Evolutionary conservation across 2,888 invertebrate species (phyloP), one percentile per base, ranked within the genome.

Genomic region (Napeogenes inachia): DNA sequence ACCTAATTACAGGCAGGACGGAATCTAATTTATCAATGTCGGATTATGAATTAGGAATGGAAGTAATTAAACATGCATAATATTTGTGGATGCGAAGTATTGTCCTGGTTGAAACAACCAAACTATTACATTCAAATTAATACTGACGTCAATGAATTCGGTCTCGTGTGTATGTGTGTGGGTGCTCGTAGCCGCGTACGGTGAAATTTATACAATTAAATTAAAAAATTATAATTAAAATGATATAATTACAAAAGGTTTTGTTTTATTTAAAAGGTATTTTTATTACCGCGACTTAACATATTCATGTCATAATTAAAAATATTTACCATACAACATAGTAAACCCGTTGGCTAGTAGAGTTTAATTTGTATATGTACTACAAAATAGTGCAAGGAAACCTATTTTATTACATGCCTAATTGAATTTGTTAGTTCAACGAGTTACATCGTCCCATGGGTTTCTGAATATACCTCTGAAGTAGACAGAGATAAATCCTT

Each of bases 21-120:
- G 80, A 74, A 79, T 82, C 83, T 84, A 83, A 89, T 90, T 87
- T 87, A 87, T 89, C 88, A 89, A 80, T 87, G 89, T 89, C 89
- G 81, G 88, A 88, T 90, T 89, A 89, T 88, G 87, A 89, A 88
- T 89, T 87, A 87, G 84, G 82, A 81, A 85, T 80, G 79, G 84
- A 84, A 81, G 84, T 87, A 84, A 87, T 89, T 86, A 85, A 87
- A 87, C 87, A 86, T 87, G 86, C 83, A 85, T 87, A 85, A 81
- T 85, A 86, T 86, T 85, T 83, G 85, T 79, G 80, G 78, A 76
- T 79, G 78, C 78, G 77, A 75, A 78, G 74, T 75, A 75, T 73
- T 73, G 75, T 77, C 73, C 73, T 66, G 74, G 68, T 68, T 69
- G 68, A 67, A 60, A 56, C 64, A 74, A 69, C 21, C 21, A 21